Base-by-base conservation (phyloP, 2,797 vertebrate genomes). In the Pseudochaenichthys georgianus region DNA sequence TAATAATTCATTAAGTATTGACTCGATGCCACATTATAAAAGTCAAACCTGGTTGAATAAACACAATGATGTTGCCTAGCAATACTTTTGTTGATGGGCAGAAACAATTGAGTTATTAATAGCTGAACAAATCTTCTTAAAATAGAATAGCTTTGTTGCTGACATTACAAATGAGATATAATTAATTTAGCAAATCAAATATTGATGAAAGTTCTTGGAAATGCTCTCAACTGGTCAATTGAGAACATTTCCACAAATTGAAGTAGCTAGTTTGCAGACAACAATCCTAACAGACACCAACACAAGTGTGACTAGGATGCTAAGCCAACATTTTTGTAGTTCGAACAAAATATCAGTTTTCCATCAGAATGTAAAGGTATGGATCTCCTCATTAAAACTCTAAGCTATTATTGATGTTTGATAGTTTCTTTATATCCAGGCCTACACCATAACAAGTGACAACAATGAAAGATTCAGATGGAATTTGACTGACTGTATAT, bases 1-100 rank as follows among this genome's bases (percentile, higher is more conserved):
- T 51, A 65, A 53, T 73, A 31, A 67, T 61, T 48, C 55, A 62
- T 46, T 46, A 60, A 60, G 41, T 16, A 23, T 28, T 23, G 47
- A 54, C 19, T 23, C 41, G n/a, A 52, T 64, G 23, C 10, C 41
- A 16, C 17, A n/a, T 58, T n/a, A 21, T 13, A 55, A 55, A 63
- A 64, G 51, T 48, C 42, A 42, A 9, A 54, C 52, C 53, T 71
- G 15, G 54, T 10, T 55, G 10, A 59, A 43, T 61, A 48, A 42
- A 54, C 10, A 50, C 12, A 12, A 54, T 7, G 2, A 16, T 34
- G 9, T 41, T 57, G 3, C 5, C 7, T 50, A 42, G 15, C 11
- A 59, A 9, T 3, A 7, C 48, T 34, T 65, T 21, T n/a, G 9
- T 19, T 16, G 6, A 31, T 19, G 7, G 15, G 38, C 4, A 4